These are phyloP conservation scores for Cryptoprocta ferox DNA, from an alignment of 2,797 vertebrate species.

Conservation along the genomic window DNA sequence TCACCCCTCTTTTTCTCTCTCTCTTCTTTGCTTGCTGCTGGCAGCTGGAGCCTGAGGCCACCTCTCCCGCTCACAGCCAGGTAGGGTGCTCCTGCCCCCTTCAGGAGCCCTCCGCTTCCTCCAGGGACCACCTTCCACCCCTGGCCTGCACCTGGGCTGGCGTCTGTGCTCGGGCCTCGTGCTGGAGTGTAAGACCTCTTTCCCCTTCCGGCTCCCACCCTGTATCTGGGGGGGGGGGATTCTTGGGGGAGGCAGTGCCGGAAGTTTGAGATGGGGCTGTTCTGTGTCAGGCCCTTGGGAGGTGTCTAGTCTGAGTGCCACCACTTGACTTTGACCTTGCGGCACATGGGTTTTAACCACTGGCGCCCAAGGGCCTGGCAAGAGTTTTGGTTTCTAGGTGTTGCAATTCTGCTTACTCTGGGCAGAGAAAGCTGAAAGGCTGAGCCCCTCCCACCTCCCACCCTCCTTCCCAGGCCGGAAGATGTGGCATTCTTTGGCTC, in stretches of 20 bases:
- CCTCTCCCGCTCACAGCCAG: slow-evolving; percentile 88
- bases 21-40: slow-evolving; percentile 85
- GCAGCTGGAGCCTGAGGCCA: slow-evolving; percentile 91
- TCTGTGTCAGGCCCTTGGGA: background rate
- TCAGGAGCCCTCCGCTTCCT: slow-evolving; percentile 84
- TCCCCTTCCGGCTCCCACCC: slow-evolving; percentile 75
- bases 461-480: background rate
- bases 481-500: slow-evolving; percentile 53
- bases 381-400: background rate
- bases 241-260: background rate
- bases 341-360: background rate
- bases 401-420: background rate
- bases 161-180: slow-evolving; percentile 91
- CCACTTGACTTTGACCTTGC: background rate
- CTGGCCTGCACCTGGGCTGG: slow-evolving; percentile 89
- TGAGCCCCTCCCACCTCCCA: background rate
- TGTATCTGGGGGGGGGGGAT: background rate
- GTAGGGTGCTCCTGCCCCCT: slow-evolving; percentile 88
- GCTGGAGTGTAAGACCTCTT: slow-evolving; percentile 92
- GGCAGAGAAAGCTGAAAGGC: background rate
- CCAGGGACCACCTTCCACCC: slow-evolving; percentile 77
- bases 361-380: background rate
- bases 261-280: background rate
- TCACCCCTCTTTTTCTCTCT: slow-evolving; percentile 80
- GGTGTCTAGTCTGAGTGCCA: background rate